Evolutionary conservation across 2,797 vertebrate genomes (phyloP).

Genomic region (Choloepus didactylus): DNA sequence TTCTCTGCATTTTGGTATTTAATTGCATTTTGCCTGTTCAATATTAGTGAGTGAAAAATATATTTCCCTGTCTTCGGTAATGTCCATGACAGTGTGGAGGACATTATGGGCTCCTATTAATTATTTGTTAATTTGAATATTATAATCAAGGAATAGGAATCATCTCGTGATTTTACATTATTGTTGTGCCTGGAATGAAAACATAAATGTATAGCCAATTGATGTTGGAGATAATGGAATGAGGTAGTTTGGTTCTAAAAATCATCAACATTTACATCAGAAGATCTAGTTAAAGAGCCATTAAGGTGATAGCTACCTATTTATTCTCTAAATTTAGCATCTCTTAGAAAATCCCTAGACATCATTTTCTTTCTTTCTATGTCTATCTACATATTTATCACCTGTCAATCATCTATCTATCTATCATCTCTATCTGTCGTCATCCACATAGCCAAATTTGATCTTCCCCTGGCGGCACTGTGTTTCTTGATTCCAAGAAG

Average conservation of each 20-base stretch:
- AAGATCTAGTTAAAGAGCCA: not conserved
- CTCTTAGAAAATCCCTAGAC: not conserved
- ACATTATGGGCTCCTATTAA: not conserved
- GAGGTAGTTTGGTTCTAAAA: not conserved
- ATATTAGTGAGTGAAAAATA: not conserved
- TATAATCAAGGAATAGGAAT: not conserved
- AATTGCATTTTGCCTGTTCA: not conserved
- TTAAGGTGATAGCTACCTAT: not conserved
- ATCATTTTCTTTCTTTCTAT: not conserved
- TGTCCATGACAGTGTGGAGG: rapidly evolving
- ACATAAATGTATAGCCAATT: not conserved
- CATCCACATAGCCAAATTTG: not conserved
- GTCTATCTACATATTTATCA: not conserved
- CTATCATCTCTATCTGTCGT: not conserved
- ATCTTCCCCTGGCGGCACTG: not conserved
- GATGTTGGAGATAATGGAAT: not conserved
- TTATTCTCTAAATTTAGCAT: not conserved
- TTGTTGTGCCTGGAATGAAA: not conserved
- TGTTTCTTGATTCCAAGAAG: not conserved
- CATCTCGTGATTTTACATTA: not conserved
- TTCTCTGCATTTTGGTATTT: not conserved
- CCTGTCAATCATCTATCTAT: too few species aligned
- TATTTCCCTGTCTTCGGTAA: not conserved
- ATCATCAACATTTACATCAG: not conserved
- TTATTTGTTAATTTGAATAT: not conserved